phyloP scores from a whole-genome alignment of 2,888 invertebrate species.

The Lymantria dispar region DNA sequence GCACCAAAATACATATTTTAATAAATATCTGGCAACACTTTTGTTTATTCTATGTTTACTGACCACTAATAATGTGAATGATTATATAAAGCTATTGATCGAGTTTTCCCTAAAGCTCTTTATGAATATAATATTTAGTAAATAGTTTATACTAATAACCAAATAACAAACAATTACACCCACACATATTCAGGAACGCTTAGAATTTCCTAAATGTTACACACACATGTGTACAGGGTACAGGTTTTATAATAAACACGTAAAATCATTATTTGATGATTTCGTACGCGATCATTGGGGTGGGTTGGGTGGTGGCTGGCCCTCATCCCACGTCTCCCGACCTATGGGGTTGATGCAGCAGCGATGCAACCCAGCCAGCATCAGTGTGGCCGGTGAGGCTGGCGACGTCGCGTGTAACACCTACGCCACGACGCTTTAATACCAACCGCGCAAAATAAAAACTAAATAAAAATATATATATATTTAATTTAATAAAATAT shows the following conservation, averaged over 20 bases:
- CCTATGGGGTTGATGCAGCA: slow-evolving; percentile 60
- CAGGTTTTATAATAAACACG: slow-evolving; percentile 75
- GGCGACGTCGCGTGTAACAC: slow-evolving; percentile 73
- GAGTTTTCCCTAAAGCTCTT: slow-evolving; percentile 47
- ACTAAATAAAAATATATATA: slow-evolving; percentile 28
- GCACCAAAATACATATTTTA: too few species aligned
- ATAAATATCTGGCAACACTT: too few species aligned
- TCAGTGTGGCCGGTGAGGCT: slow-evolving; percentile 81
- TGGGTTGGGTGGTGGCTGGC: slow-evolving; percentile 50
- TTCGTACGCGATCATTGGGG: slow-evolving; percentile 68
- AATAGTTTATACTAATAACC: slow-evolving; percentile 63
- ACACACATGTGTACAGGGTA: slow-evolving; percentile 22
- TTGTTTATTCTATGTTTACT: too few species aligned
- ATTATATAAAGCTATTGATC: slow-evolving; percentile 47
- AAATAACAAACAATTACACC: slow-evolving; percentile 40
- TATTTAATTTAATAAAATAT: slow-evolving; percentile 34
- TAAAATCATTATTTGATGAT: slow-evolving; percentile 82
- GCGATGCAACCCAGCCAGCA: slow-evolving; percentile 61
- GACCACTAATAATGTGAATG: too few species aligned
- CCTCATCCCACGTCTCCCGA: slow-evolving; percentile 48
- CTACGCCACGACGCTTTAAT: slow-evolving; percentile 76
- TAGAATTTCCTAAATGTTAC: slow-evolving; percentile 36
- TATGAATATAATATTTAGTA: slow-evolving; percentile 60
- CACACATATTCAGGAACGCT: slow-evolving; percentile 26
- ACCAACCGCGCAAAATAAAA: slow-evolving; percentile 52